Evolutionary conservation across 1,140 invertebrate genomes (phyloP).

Genomic region (Neodiprion virginianus): DNA sequence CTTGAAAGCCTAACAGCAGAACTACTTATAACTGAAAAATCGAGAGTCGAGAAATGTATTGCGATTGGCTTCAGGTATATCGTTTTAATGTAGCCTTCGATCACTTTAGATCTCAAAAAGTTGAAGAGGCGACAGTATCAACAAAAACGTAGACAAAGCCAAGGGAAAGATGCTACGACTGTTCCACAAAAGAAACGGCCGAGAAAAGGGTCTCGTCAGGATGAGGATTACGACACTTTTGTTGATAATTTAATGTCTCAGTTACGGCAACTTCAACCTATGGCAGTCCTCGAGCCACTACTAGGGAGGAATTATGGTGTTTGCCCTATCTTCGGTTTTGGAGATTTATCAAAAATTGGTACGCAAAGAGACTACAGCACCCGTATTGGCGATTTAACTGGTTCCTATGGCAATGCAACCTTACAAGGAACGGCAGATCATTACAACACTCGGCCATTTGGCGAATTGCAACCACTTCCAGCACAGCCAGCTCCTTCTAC

Average conservation of each 20-base stretch:
- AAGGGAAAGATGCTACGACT: slow-evolving; percentile 65
- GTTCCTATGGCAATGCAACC: slow-evolving; percentile 76
- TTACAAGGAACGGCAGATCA: slow-evolving; percentile 77
- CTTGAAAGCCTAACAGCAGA: no score
- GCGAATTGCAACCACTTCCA: slow-evolving; percentile 74
- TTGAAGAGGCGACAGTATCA: slow-evolving; percentile 83
- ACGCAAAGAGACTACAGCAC: slow-evolving; percentile 71
- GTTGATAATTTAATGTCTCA: slow-evolving; percentile 88
- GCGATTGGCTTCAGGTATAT: slow-evolving; percentile 19
- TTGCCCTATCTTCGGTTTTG: slow-evolving; percentile 81
- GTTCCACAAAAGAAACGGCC: slow-evolving; percentile 78
- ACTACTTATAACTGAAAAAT: no score
- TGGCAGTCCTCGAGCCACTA: slow-evolving; percentile 88
- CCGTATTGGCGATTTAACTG: slow-evolving; percentile 77
- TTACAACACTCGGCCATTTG: slow-evolving; percentile 85
- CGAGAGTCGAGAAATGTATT: not conserved
- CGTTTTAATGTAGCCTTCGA: slow-evolving; percentile 23
- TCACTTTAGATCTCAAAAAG: slow-evolving; percentile 72
- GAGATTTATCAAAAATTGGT: slow-evolving; percentile 77
- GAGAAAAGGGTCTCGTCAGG: slow-evolving; percentile 82
- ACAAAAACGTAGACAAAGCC: slow-evolving; percentile 76
- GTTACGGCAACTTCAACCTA: slow-evolving; percentile 80
- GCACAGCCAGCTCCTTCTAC: slow-evolving; percentile 76
- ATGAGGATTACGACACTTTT: slow-evolving; percentile 91
- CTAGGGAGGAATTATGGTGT: slow-evolving; percentile 83